Percentiles rank a stretch among this genome's conserved stretches.
Conservation (phyloP, 64 coral and sea anemone species). For the Orbicella faveolata region DNA sequence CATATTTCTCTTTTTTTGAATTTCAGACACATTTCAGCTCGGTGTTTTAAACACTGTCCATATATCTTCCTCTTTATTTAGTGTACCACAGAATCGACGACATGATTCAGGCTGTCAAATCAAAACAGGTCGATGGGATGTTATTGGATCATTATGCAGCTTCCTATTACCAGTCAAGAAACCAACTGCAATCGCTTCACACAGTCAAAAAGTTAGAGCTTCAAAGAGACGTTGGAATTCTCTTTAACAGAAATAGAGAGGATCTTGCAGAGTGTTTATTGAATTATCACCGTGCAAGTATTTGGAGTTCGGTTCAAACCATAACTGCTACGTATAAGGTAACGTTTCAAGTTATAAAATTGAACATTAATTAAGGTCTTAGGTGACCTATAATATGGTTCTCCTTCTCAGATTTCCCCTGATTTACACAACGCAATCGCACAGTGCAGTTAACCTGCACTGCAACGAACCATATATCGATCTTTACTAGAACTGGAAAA, state of each 20-base stretch:
- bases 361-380: too few species aligned
- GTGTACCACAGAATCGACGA: slow-evolving; percentile 6
- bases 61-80: neutral
- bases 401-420: too few species aligned
- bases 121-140: neutral
- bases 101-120: neutral
- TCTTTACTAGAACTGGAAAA: too few species aligned
- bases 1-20: too few species aligned
- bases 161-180: slow-evolving; percentile 11
- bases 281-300: neutral
- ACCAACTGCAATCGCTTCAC: slow-evolving; percentile 11
- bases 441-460: too few species aligned
- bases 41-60: neutral
- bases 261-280: neutral
- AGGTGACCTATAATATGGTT: too few species aligned
- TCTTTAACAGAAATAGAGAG: neutral
- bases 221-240: slow-evolving; percentile 14
- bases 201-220: slow-evolving; percentile 1
- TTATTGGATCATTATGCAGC: slow-evolving; percentile 8
- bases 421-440: too few species aligned
- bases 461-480: too few species aligned
- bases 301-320: slow-evolving; percentile 16
- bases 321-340: neutral
- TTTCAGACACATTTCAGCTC: neutral
- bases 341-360: neutral